Evolutionary conservation across 2,888 invertebrate species (phyloP), one percentile per base, ranked within the genome.

Genomic region (Cylloceria caligata): DNA sequence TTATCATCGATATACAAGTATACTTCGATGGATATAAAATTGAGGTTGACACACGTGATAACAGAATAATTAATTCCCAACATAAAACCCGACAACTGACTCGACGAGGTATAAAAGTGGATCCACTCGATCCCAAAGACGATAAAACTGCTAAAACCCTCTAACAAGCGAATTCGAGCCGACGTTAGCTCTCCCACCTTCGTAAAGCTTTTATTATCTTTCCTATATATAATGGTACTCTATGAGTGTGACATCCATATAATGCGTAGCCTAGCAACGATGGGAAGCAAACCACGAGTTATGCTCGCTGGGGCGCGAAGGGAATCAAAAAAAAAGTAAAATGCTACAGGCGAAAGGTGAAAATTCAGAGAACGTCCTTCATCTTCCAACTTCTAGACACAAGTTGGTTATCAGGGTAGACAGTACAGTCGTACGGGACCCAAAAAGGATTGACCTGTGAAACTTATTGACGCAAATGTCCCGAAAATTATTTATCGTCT

Each of bases 141-240:
- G 55, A 80, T 74, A 71, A 71, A 80, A 55, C 36, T 47, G 19
- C 30, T 45, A 42, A 39, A 67, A 57, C 52, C 60, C 34, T 36
- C 45, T 81, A 72, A 72, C 76, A 76, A 76, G 57, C 42, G 57
- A 60, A 60, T 67, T 67, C 65, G 71, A 78, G n/a, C 11, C 45
- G 36, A 34, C 34, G n/a, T 11, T 21, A 36, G 45, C 47, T 60
- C 47, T 72, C 5, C 34, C 30, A 76, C 36, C n/a, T 30, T 36
- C 49, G 39, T 19, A 65, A 16, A 47, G 27, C 57, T 76, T 81
- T 81, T 76, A 76, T 81, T 42, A 67, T 71, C 60, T 67, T 21
- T 45, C 39, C 55, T 49, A 52, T 68, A 68, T 73, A 42, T 42
- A 47, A 62, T 16, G 62, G 21, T 16, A n/a, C 60, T 30, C 42